These are phyloP conservation scores for Nannoperca australis DNA, from an alignment of 2,797 vertebrate genomes.

Conservation along the genomic window DNA sequence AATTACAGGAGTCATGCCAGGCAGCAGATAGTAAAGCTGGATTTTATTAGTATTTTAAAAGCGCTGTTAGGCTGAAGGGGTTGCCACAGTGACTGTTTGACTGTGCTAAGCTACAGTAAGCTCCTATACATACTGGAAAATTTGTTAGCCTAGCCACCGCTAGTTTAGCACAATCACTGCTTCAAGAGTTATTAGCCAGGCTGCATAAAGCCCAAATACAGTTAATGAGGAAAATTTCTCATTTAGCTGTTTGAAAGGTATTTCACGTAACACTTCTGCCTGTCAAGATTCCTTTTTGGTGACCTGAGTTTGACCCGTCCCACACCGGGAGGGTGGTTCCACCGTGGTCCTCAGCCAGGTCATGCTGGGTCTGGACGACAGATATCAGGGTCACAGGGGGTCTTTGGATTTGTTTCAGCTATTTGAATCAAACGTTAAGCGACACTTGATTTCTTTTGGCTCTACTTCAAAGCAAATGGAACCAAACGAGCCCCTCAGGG, in stretches of 20 bases:
- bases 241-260: constrained; percentile 7
- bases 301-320: constrained; percentile 34
- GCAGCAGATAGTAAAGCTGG: background rate
- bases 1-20: background rate
- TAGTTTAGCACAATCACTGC: background rate
- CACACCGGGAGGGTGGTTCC: constrained; percentile 23
- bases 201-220: background rate
- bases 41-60: too few relatives aligned
- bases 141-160: background rate
- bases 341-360: constrained; percentile 37
- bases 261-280: constrained; percentile 48
- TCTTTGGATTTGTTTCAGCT: constrained; percentile 39
- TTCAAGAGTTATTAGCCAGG: background rate
- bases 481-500: constrained; percentile 37
- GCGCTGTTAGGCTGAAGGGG: too few relatives aligned
- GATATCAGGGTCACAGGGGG: constrained; percentile 39
- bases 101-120: constrained; percentile 1
- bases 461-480: constrained; percentile 60
- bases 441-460: constrained; percentile 70
- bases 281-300: constrained; percentile 38
- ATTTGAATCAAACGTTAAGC: constrained; percentile 40
- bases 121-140: too few relatives aligned
- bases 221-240: background rate
- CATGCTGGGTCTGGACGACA: constrained; percentile 30
- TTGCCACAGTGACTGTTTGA: background rate